Base-by-base conservation (phyloP, 2,113 vertebrate species). In the Caranx ignobilis region DNA sequence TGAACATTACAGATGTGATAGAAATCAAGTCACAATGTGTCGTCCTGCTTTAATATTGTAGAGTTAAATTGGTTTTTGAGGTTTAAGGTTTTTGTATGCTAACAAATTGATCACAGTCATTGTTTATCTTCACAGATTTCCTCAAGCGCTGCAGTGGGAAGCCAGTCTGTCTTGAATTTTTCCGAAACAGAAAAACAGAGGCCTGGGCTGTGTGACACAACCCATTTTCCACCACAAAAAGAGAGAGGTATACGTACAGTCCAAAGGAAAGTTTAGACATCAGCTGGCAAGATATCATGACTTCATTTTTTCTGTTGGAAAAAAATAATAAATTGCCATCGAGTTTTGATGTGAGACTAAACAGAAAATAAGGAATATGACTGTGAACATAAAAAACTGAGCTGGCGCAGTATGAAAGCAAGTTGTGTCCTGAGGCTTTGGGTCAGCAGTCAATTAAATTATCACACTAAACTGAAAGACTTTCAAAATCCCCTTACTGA, bases 391-490 rank as follows among this genome's bases (percentile, higher is more conserved):
- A 52, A 72, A 72, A 77, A 76, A 77, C 26, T 64, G 55, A 81
- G 75, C 82, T 87, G 88, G 82, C 79, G 79, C 75, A 39, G 50
- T 86, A 65, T 37, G 50, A 79, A 70, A 71, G 70, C 74, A 82
- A 69, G 82, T 75, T 81, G 70, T 90, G 83, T 91, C 93, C 89
- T 79, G 79, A 89, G 88, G 92, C 90, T 91, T 89, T 87, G 89
- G 92, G 91, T 92, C 91, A 92, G 84, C 86, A 89, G 93, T 92
- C 90, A 91, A 92, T 93, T 91, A 92, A 92, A 94, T 93, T 88
- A 92, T 89, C 89, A 93, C 88, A 88, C 84, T 84, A 75, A 87
- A 89, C 64, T 87, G 77, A 92, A 90, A 89, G 87, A 90, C 87
- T 90, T 88, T 78, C 59, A 87, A 91, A 92, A 92, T 91, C 90